Conservation (phyloP, 2,797 vertebrate species). For the Pyrocephalus nanus region DNA sequence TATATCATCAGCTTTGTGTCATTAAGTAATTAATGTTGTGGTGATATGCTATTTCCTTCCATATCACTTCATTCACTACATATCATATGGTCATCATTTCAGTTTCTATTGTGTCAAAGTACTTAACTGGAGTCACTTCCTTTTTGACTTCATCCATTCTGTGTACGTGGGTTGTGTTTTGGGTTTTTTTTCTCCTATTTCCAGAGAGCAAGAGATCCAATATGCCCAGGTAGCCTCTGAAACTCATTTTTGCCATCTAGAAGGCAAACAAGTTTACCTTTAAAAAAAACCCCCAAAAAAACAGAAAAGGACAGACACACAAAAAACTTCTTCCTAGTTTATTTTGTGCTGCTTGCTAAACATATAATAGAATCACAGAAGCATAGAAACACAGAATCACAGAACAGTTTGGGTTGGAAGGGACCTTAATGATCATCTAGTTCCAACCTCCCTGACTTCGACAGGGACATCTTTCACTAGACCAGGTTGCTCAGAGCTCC, state of each 20-base stretch:
- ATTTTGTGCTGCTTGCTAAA: background rate
- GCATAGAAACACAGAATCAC: background rate
- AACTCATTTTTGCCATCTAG: background rate
- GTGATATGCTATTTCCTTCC: background rate
- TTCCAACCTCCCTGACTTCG: background rate
- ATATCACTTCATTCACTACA: background rate
- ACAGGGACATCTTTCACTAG: background rate
- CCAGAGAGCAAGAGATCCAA: background rate
- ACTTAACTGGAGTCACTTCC: background rate
- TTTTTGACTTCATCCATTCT: background rate
- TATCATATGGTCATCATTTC: background rate
- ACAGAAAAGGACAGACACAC: background rate
- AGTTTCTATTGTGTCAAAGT: background rate
- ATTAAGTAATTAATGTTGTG: conserved; percentile 37
- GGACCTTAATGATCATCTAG: rapidly evolving
- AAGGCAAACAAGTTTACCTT: background rate
- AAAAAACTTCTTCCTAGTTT: background rate
- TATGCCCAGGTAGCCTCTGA: background rate
- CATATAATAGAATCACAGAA: background rate
- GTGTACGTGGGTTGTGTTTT: background rate
- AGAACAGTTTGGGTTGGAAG: background rate
- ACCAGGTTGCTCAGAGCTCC: background rate
- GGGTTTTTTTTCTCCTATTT: background rate
- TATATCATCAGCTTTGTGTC: conserved; percentile 11
- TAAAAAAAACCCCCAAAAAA: background rate